Evolutionary conservation across 2,888 invertebrate species (phyloP), one percentile per base, ranked within the genome.

Genomic region (Drosophila affinis): DNA sequence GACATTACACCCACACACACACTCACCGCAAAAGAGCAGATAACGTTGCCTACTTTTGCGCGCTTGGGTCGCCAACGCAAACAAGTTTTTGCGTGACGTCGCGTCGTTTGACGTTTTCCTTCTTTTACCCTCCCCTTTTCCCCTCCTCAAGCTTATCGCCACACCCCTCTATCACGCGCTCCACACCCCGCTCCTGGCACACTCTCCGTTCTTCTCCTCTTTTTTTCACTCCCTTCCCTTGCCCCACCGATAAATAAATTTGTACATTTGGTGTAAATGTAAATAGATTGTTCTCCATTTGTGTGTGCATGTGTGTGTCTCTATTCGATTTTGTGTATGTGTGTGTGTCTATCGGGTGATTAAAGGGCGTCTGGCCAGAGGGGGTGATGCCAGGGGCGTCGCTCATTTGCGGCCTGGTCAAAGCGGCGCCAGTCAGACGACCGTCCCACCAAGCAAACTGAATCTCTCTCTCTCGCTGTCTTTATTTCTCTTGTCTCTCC

Each of bases 231-330:
- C 24, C 17, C n/a, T 46, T n/a, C 27, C 61, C 65, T 46, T n/a
- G 18, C 61, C 65, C 69, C 72, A 75, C 87, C 88, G 80, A 88
- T 86, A 77, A 81, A 77, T 78, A 88, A 88, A 89, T 81, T 88
- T 86, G 81, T 86, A 89, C 84, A 89, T 89, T 90, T 89, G 86
- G 87, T 87, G 87, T 82, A 85, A 87, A 87, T 90, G 88, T 89
- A 91, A 90, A 90, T 90, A 90, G 89, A 91, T 90, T 90, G 89
- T 78, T 74, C 76, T 74, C 75, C 78, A 75, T 76, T 72, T 90
- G 86, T 88, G 81, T 86, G 34, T 82, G 80, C 84, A 78, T 80
- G 79, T 81, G 85, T 81, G 14, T 39, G 39, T 14, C 39, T 39
- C 83, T 80, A 3, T 84, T 27, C 61, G 54, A 6, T 24, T 32